phyloP scores from a whole-genome alignment of 2,113 vertebrate species.

The Dascyllus trimaculatus region DNA sequence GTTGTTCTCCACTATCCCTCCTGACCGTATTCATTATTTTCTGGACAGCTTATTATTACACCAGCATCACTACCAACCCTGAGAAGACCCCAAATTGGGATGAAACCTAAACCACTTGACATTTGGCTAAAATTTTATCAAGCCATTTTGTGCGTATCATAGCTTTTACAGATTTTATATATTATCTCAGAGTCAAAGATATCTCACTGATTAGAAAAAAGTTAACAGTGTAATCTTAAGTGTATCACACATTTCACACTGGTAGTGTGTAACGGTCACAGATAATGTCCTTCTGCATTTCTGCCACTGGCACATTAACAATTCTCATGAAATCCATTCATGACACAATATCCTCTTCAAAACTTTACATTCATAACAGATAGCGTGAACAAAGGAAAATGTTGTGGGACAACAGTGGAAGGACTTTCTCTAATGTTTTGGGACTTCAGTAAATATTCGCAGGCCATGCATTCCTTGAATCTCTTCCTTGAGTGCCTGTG shows the following conservation, averaged over 20 bases:
- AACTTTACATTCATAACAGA: constrained; percentile 41
- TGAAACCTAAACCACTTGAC: constrained; percentile 18
- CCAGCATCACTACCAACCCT: constrained; percentile 27
- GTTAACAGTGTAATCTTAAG: constrained; percentile 2
- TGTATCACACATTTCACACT: constrained; percentile 32
- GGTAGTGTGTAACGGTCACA: constrained; percentile 1
- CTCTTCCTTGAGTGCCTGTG: constrained; percentile 86
- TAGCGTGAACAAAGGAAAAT: not conserved
- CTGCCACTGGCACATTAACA: constrained; percentile 22
- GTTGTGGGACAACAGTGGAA: not conserved
- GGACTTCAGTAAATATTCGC: constrained; percentile 86
- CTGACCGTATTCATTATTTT: not conserved
- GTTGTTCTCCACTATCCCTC: not conserved
- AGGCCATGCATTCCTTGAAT: constrained; percentile 88
- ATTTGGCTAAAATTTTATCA: not conserved
- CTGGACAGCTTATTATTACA: not conserved
- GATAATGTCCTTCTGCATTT: constrained; percentile 4
- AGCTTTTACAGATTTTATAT: constrained; percentile 47
- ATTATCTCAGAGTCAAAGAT: constrained; percentile 24
- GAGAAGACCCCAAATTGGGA: not conserved
- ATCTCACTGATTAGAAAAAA: constrained; percentile 6
- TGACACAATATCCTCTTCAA: constrained; percentile 10
- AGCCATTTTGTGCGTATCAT: constrained; percentile 73
- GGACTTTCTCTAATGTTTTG: constrained; percentile 69
- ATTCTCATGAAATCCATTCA: constrained; percentile 23